Base-by-base conservation (phyloP, 2,113 vertebrate species). In the Melanotaenia duboulayi region DNA sequence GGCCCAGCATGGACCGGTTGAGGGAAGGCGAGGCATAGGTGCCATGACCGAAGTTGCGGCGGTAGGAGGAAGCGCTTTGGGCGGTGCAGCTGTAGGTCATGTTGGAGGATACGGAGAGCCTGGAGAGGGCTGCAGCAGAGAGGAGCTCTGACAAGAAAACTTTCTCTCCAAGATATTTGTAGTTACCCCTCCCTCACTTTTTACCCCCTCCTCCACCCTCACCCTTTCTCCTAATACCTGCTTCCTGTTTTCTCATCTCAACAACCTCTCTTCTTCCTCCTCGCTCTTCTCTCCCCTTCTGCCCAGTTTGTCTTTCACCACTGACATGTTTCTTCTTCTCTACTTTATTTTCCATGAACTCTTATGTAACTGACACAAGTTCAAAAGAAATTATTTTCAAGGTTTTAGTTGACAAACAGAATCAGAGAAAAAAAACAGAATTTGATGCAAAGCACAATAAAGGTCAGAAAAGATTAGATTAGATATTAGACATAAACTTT, bases 41-140 rank as follows among this genome's bases (percentile, higher is more conserved):
- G 0, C 94, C 94, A 0, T 95, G 94, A 3, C 92, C 93, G 0
- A 97, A 98, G 52, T 95, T 93, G 48, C 97, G 95, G 83, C 96
- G 95, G 93, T 98, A 97, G 59, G 96, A 97, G 74, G 96, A 96
- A 84, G 94, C 88, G 71, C 93, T 88, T 81, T 96, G 94, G 88
- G 92, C 95, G 78, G 94, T 93, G 71, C 93, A 92, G 85, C 94
- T 96, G 87, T 95, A 95, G 92, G 95, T 95, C 96, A 97, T 98
- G 92, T 84, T 91, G 93, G 72, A 76, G 65, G 73, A 76, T 11
- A 42, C 65, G 37, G 62, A 76, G 71, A 73, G 65, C 19, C 58
- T 73, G 72, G 44, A 1, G 81, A 75, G 57, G 49, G 77, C 59
- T 72, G 73, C 71, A 0, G 63, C 58, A 64, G 59, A 73, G 54